phyloP scores from a whole-genome alignment of 2,113 vertebrate genomes.

The Aegithalos caudatus region DNA sequence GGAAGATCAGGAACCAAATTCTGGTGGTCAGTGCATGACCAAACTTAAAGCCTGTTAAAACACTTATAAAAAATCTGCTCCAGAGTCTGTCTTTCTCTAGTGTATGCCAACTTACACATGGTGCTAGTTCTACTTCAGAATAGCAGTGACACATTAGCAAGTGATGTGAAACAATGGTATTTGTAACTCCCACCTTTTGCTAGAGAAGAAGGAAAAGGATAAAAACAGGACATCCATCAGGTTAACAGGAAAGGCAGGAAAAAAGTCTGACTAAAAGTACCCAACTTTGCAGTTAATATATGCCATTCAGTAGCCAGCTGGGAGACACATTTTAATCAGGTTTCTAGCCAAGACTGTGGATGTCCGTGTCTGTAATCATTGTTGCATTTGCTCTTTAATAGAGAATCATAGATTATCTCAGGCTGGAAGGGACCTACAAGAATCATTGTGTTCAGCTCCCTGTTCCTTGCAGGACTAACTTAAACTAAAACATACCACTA shows the following conservation, averaged over 20 bases:
- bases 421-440: not conserved
- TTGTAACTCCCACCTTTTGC: constrained; percentile 16
- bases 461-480: not conserved
- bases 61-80: not conserved
- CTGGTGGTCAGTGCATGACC: not conserved
- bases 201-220: constrained; percentile 34
- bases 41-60: not conserved
- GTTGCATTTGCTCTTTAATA: not conserved
- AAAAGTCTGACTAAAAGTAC: not conserved
- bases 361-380: not conserved
- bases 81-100: not conserved
- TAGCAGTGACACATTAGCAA: not conserved
- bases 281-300: not conserved
- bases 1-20: not conserved
- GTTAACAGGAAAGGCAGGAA: constrained; percentile 7
- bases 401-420: not conserved
- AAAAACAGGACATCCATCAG: constrained; percentile 38
- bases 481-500: not conserved
- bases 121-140: not conserved
- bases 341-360: not conserved
- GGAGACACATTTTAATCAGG: not conserved
- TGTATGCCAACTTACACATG: not conserved
- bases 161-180: not conserved
- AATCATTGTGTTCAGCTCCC: not conserved
- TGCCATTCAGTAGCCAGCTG: not conserved